Evolutionary conservation across 1,140 invertebrate species (phyloP).

Genomic region (Phenacoccus solenopsis): DNA sequence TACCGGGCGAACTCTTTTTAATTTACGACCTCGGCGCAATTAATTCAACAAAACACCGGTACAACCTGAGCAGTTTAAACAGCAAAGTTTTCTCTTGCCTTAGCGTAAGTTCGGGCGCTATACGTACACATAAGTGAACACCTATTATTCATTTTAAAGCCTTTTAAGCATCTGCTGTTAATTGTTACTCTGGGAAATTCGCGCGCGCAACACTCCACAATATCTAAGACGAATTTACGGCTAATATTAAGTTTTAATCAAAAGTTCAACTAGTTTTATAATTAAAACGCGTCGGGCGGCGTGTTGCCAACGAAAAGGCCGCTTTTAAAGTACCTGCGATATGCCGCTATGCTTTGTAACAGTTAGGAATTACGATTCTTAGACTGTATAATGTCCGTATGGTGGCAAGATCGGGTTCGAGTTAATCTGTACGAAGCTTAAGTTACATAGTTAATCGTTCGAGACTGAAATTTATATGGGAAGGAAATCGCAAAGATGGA

Average conservation of each 20-base stretch:
- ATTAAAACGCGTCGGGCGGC: neutral
- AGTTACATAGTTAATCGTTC: too few species aligned
- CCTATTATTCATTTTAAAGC: conserved; percentile 3
- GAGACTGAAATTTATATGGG: too few species aligned
- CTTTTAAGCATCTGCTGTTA: neutral
- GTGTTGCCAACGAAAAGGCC: too few species aligned
- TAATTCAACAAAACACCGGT: neutral
- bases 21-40: neutral
- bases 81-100: neutral
- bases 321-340: too few species aligned
- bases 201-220: neutral
- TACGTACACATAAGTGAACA: conserved; percentile 1
- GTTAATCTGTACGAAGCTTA: too few species aligned
- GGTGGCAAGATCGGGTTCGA: too few species aligned
- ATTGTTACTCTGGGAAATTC: neutral
- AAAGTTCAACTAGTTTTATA: neutral
- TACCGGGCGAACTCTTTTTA: neutral
- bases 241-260: conserved; percentile 3
- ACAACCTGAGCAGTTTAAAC: neutral
- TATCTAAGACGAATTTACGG: neutral
- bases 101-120: too few species aligned
- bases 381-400: too few species aligned
- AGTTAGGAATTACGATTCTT: too few species aligned
- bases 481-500: too few species aligned
- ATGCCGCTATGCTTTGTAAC: too few species aligned